These are phyloP conservation scores for Lycorma delicatula DNA, from an alignment of 1,140 invertebrate genomes.

Conservation along the genomic window DNA sequence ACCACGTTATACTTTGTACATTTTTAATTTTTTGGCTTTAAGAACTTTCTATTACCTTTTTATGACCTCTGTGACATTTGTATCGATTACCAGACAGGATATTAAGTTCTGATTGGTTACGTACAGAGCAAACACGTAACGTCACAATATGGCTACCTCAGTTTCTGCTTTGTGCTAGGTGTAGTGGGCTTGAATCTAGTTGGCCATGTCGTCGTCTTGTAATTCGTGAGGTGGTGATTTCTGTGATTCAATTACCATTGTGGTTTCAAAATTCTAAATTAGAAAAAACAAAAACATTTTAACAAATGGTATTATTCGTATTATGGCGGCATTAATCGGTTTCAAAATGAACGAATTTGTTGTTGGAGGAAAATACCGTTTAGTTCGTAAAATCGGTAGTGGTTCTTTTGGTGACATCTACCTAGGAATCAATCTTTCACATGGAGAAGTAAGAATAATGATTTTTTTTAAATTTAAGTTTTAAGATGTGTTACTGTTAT, in stretches of 20 bases:
- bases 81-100: not conserved
- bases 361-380: conserved; percentile 85
- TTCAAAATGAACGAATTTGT: conserved; percentile 50
- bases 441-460: conserved; percentile 72
- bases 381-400: conserved; percentile 94
- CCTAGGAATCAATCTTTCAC: conserved; percentile 89
- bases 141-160: not conserved
- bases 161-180: conserved; percentile 3
- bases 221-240: conserved; percentile 1
- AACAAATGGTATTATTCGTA: not conserved
- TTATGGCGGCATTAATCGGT: not conserved
- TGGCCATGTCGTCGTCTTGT: not conserved
- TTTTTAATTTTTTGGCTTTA: too few species aligned
- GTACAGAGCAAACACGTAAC: conserved; percentile 1
- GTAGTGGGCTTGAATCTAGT: conserved; percentile 1
- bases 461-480: too few species aligned
- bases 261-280: conserved; percentile 1
- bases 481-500: too few species aligned
- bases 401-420: conserved; percentile 99
- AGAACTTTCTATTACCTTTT: too few species aligned
- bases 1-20: too few species aligned
- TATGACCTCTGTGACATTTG: too few species aligned
- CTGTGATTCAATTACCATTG: not conserved
- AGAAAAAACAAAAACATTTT: not conserved
- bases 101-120: not conserved